Base-by-base conservation (phyloP, 2,888 invertebrate genomes). In the Leptinotarsa rubiginosa region DNA sequence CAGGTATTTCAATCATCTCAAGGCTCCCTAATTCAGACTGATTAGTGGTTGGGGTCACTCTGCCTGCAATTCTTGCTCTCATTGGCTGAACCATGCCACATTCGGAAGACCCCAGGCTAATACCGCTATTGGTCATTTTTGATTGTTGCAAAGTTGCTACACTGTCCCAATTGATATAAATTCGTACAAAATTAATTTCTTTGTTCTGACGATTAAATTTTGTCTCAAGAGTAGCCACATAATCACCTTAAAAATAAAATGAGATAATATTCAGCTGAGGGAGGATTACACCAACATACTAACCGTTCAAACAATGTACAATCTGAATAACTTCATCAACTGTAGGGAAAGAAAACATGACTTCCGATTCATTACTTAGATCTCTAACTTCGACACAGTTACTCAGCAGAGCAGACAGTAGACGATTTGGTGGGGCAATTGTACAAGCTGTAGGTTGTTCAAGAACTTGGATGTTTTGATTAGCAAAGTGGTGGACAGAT, bases 131-230 rank as follows among this genome's bases (percentile, higher is more conserved):
- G 4, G 87, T 88, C 88, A 88, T 88, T 82, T 88, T 88, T 0
- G 88, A 88, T 74, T 88, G 88, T 78, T 88, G 88, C 74, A 88
- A 80, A 1, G 88, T 85, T 4, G 87, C 90, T 49, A 90, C 88
- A 71, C 90, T 88, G 84, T 93, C 92, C 92, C 95, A 95, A 84
- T 94, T 93, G 3, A 94, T 91, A 84, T 95, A 95, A 31, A 94
- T 91, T 73, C 94, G 89, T n/a, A 92, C 90, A 80, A 92, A 93
- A 86, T 87, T 90, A 78, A 84, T 86, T 72, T 87, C 87, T 41
- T 84, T 88, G 81, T 86, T 89, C 80, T 89, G 86, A 18, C 89
- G 83, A 81, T 89, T 88, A 77, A 86, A 87, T 84, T 91, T 92
- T 31, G 89, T 89, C 86, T 93, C 93, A 75, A 93, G 82, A 0